Conservation (phyloP, 2,113 vertebrate species). For the Heteronetta atricapilla region DNA sequence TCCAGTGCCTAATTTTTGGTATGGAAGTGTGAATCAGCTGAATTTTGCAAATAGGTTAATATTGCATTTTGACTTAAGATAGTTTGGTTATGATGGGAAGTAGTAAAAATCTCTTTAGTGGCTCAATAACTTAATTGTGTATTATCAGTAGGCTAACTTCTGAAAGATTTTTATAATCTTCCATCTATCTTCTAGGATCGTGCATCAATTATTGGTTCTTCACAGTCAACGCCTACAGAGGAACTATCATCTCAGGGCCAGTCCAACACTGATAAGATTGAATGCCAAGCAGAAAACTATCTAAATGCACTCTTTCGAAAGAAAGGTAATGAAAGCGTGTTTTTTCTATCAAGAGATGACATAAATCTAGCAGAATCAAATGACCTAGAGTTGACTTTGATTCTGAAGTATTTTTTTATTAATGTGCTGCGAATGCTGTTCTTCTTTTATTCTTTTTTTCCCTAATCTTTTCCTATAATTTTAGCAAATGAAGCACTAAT, state of each 20-base stretch:
- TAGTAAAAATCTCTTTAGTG: not conserved
- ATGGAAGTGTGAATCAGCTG: not conserved
- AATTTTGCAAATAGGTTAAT: not conserved
- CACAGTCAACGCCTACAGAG: conserved; percentile 92
- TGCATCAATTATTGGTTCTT: conserved; percentile 83
- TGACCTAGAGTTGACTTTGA: not conserved
- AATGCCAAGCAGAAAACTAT: conserved; percentile 96
- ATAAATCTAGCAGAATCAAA: not conserved
- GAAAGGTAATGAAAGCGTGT: conserved; percentile 85
- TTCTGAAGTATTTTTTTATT: not conserved
- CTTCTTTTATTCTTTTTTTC: not conserved
- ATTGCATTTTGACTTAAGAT: not conserved
- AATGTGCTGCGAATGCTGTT: not conserved
- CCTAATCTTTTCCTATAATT: not conserved
- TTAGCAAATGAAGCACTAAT: not conserved
- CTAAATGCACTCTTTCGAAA: conserved; percentile 98
- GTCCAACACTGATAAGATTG: conserved; percentile 91
- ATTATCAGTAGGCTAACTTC: not conserved
- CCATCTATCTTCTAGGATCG: conserved; percentile 81
- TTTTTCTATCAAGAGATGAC: not conserved
- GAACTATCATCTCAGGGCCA: conserved; percentile 92
- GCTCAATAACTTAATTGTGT: not conserved
- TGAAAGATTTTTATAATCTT: not conserved
- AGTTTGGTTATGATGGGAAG: not conserved
- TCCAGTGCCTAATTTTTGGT: not conserved